Percentiles rank a stretch among this genome's conserved stretches.
These are phyloP conservation scores for Abrostola tripartita DNA, from an alignment of 2,888 invertebrate species.

Conservation along the genomic window DNA sequence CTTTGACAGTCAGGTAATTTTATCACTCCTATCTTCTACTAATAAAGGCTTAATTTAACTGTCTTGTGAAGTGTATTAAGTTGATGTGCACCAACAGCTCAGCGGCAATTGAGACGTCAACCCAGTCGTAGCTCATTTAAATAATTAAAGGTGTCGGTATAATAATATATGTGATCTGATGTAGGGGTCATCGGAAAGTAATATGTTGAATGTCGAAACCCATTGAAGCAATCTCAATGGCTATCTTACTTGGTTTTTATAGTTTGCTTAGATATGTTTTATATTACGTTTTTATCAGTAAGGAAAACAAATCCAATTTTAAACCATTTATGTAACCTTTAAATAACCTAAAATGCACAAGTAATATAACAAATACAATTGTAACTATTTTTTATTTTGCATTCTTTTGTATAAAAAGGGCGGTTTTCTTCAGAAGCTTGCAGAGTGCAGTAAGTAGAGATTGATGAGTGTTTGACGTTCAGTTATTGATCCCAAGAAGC, in stretches of 20 bases:
- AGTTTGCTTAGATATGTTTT: too few relatives aligned
- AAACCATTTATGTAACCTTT: too few relatives aligned
- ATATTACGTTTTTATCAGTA: too few relatives aligned
- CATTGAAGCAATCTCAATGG: too few relatives aligned
- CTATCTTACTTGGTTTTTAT: too few relatives aligned
- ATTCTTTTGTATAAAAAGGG: too few relatives aligned
- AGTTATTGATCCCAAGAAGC: not conserved
- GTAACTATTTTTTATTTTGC: too few relatives aligned
- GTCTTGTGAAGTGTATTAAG: not conserved
- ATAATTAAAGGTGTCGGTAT: not conserved
- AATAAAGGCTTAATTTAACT: not conserved
- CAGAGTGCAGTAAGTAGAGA: not conserved
- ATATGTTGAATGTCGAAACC: not conserved
- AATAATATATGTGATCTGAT: not conserved
- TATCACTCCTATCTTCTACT: too few relatives aligned
- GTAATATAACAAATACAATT: too few relatives aligned
- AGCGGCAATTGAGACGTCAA: not conserved
- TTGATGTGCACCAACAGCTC: not conserved
- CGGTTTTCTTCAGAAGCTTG: not conserved
- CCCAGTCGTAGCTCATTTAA: not conserved
- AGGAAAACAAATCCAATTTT: too few relatives aligned
- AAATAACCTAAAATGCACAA: too few relatives aligned
- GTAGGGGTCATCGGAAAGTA: not conserved
- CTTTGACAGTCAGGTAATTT: too few relatives aligned
- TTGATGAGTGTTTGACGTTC: conserved; percentile 1